These are phyloP conservation scores for Meloidogyne hapla DNA, from an alignment of 1,140 invertebrate species.

Conservation along the genomic window DNA sequence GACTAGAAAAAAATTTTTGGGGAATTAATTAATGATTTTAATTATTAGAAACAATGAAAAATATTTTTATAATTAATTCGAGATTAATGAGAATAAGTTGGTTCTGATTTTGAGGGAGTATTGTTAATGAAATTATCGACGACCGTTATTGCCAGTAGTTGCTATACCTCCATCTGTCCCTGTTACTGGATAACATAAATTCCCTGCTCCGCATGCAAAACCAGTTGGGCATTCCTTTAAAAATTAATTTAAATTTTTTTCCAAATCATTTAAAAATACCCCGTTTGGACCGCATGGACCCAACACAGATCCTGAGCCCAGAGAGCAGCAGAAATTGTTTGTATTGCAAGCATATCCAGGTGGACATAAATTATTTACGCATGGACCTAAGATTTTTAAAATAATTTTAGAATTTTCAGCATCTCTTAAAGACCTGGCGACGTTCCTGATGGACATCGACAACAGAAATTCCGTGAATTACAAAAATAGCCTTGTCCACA, in stretches of 20 bases:
- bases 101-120: background rate
- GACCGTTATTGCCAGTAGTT: background rate
- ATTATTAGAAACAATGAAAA: too few relatives aligned
- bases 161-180: slow-evolving; percentile 15
- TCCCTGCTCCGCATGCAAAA: slow-evolving; percentile 51
- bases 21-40: too few relatives aligned
- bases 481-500: slow-evolving; percentile 55
- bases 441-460: slow-evolving; percentile 52
- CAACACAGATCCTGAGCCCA: slow-evolving; percentile 52
- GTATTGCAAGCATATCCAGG: slow-evolving; percentile 54
- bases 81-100: background rate
- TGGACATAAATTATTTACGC: slow-evolving; percentile 48
- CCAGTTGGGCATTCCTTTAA: slow-evolving; percentile 43
- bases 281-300: slow-evolving; percentile 48
- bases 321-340: slow-evolving; percentile 54
- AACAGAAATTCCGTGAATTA: slow-evolving; percentile 50
- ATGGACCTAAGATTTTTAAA: slow-evolving; percentile 36
- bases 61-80: too few relatives aligned
- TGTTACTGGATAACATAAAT: slow-evolving; percentile 51
- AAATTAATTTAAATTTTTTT: background rate
- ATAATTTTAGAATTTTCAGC: background rate
- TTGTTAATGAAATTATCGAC: background rate
- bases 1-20: too few relatives aligned
- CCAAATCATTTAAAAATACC: background rate
- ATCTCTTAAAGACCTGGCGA: slow-evolving; percentile 38